Conservation (phyloP, 2,888 invertebrate species). For the Colletes collaris region DNA sequence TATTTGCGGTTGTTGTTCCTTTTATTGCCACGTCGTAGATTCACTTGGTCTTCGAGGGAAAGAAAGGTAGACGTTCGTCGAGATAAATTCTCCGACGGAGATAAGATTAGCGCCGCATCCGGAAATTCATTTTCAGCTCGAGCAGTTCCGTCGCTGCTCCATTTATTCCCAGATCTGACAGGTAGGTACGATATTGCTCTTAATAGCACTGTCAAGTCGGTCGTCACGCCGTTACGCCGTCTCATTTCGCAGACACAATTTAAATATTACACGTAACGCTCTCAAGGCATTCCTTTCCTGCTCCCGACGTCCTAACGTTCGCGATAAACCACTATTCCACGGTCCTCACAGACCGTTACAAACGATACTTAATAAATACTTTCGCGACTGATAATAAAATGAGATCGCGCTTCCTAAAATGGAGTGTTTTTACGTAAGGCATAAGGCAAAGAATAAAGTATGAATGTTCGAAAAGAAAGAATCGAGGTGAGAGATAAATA, state of each 20-base stretch:
- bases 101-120: slow-evolving; percentile 60
- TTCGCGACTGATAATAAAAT: too few species aligned
- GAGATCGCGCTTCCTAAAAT: too few species aligned
- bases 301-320: not conserved
- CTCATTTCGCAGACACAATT: slow-evolving; percentile 53
- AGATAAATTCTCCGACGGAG: slow-evolving; percentile 35
- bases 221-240: slow-evolving; percentile 48
- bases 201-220: slow-evolving; percentile 53
- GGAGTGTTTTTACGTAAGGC: too few species aligned
- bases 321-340: too few species aligned
- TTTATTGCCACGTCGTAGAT: not conserved
- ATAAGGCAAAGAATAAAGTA: too few species aligned
- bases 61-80: slow-evolving; percentile 33
- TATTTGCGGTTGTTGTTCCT: not conserved
- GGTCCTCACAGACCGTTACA: too few species aligned
- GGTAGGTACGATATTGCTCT: slow-evolving; percentile 55
- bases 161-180: slow-evolving; percentile 57
- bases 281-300: slow-evolving; percentile 10
- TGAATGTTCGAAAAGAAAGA: too few species aligned
- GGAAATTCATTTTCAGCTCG: slow-evolving; percentile 61
- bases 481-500: too few species aligned
- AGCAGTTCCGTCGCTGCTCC: slow-evolving; percentile 54
- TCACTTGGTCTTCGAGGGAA: not conserved
- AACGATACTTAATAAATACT: too few species aligned
- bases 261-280: slow-evolving; percentile 48